Evolutionary conservation across 2,888 invertebrate genomes (phyloP).

Genomic region (Ornithoptera alexandrae): DNA sequence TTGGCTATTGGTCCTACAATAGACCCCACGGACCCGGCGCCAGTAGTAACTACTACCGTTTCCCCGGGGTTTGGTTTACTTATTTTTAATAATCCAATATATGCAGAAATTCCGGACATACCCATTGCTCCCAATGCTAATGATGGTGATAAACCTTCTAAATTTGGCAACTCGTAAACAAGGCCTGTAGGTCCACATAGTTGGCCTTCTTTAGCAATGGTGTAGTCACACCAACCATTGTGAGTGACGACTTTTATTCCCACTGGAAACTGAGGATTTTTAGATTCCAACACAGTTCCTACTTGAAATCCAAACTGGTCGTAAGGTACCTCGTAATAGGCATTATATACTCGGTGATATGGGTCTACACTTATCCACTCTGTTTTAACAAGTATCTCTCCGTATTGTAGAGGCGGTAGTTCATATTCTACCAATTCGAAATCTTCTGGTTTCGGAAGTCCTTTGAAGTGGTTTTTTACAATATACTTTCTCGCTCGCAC

Average conservation of each 20-base stretch:
- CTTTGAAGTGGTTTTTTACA: slow-evolving; percentile 76
- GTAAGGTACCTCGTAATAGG: slow-evolving; percentile 34
- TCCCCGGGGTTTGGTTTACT: slow-evolving; percentile 85
- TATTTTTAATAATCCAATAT: slow-evolving; percentile 84
- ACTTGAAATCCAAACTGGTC: slow-evolving; percentile 47
- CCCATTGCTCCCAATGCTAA: slow-evolving; percentile 82
- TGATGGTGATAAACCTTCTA: slow-evolving; percentile 75
- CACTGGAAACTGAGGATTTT: slow-evolving; percentile 79
- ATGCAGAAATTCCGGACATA: slow-evolving; percentile 86
- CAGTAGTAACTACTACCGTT: slow-evolving; percentile 84
- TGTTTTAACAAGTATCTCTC: slow-evolving; percentile 59
- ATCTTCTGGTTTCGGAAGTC: slow-evolving; percentile 78
- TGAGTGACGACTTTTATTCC: slow-evolving; percentile 80
- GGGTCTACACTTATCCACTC: slow-evolving; percentile 57
- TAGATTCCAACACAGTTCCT: slow-evolving; percentile 78
- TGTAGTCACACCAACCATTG: slow-evolving; percentile 84
- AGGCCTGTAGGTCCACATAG: background rate
- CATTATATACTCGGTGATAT: slow-evolving; percentile 41
- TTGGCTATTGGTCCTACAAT: slow-evolving; percentile 88
- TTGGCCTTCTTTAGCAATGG: slow-evolving; percentile 37
- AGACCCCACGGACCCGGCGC: slow-evolving; percentile 88
- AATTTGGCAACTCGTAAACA: slow-evolving; percentile 63
- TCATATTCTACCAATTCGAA: slow-evolving; percentile 81
- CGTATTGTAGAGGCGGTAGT: slow-evolving; percentile 78
- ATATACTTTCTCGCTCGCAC: slow-evolving; percentile 75